These are phyloP conservation scores for Grammomys surdaster DNA, from an alignment of 2,113 vertebrate species.

Conservation along the genomic window DNA sequence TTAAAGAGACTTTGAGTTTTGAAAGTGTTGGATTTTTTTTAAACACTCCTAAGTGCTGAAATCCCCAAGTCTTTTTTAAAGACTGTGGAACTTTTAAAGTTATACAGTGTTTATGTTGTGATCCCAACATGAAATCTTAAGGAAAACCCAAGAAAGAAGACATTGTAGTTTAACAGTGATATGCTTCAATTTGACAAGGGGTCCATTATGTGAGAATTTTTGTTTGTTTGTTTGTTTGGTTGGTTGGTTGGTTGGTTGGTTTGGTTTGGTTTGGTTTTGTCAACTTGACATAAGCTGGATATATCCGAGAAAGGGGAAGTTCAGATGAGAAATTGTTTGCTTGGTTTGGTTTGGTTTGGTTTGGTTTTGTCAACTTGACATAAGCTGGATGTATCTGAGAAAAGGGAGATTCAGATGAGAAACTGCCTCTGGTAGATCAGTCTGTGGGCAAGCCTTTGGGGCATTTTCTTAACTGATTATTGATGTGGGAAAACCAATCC, in stretches of 20 bases:
- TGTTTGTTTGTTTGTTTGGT: neutral
- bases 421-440: neutral
- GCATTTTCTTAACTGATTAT: neutral
- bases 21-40: neutral
- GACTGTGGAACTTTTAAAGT: neutral
- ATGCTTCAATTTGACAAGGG: neutral
- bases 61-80: neutral
- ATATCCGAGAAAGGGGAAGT: neutral
- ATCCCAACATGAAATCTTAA: neutral
- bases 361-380: neutral
- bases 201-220: neutral
- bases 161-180: neutral
- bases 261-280: neutral
- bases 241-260: neutral
- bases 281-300: neutral
- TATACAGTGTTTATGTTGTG: neutral
- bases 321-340: neutral
- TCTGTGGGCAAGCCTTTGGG: neutral
- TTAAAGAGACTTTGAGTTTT: neutral
- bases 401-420: neutral
- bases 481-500: neutral
- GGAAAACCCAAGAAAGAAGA: neutral
- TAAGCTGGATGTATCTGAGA: neutral
- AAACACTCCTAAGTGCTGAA: neutral
- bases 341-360: neutral